Evolutionary conservation across 2,888 invertebrate genomes (phyloP).

Genomic region (Sarcophaga variegata): DNA sequence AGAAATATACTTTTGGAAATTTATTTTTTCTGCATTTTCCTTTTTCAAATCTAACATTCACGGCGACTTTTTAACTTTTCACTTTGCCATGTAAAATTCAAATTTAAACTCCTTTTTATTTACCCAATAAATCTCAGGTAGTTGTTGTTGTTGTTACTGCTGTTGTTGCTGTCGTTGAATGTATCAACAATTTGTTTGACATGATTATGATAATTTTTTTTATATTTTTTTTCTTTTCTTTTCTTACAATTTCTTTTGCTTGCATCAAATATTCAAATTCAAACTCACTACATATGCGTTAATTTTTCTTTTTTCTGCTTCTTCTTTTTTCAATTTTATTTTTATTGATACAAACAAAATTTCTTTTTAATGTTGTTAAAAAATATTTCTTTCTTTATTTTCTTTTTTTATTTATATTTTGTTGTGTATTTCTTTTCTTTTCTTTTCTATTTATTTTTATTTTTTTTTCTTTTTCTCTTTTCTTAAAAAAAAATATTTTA

Average conservation of each 20-base stretch:
- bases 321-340: not conserved
- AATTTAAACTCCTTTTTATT: constrained; percentile 43
- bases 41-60: not conserved
- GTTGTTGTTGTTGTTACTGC: constrained; percentile 27
- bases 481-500: constrained; percentile 16
- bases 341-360: not conserved
- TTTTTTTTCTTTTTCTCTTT: constrained; percentile 24
- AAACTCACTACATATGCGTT: constrained; percentile 27
- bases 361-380: constrained; percentile 28
- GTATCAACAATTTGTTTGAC: constrained; percentile 44
- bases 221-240: constrained; percentile 9
- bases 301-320: not conserved
- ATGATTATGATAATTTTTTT: constrained; percentile 44
- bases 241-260: constrained; percentile 3
- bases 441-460: constrained; percentile 44
- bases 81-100: constrained; percentile 51
- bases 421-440: constrained; percentile 34
- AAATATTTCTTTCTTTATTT: constrained; percentile 28
- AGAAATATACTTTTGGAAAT: not conserved
- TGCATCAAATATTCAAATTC: constrained; percentile 44
- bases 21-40: not conserved
- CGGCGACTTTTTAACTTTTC: constrained; percentile 41
- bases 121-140: constrained; percentile 50
- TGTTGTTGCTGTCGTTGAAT: constrained; percentile 14
- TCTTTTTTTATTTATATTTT: constrained; percentile 18